These are phyloP conservation scores for Psittacula cyanocephala DNA, from an alignment of 2,113 vertebrate genomes.

Conservation along the genomic window DNA sequence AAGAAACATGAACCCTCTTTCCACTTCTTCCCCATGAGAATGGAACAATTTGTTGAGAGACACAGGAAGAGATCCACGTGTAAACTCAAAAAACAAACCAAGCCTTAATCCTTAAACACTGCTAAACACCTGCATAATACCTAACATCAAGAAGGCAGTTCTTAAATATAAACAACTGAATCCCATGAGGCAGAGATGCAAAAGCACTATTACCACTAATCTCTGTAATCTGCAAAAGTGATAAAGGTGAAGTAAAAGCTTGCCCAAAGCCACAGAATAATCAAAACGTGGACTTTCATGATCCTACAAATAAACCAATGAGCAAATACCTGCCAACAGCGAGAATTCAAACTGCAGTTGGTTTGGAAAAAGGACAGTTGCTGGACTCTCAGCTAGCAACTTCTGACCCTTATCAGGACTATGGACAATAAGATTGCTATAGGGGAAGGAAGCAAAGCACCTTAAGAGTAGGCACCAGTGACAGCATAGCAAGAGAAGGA, in stretches of 20 bases:
- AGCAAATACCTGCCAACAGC: not conserved
- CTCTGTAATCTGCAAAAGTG: not conserved
- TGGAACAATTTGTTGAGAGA: not conserved
- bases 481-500: not conserved
- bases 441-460: not conserved
- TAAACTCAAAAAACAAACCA: not conserved
- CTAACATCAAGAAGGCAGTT: not conserved
- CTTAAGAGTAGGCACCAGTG: not conserved
- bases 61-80: not conserved
- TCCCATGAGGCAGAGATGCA: not conserved
- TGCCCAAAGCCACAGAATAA: not conserved
- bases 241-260: not conserved
- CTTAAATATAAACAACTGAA: not conserved
- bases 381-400: not conserved
- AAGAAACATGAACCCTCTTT: conserved; percentile 13
- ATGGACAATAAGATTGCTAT: not conserved
- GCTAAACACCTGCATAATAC: not conserved
- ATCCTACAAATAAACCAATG: not conserved
- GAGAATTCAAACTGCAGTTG: not conserved
- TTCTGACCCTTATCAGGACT: not conserved
- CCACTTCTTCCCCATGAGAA: conserved; percentile 2
- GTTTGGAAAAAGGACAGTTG: not conserved
- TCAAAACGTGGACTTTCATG: not conserved
- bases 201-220: not conserved
- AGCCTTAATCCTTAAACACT: not conserved